phyloP scores from a whole-genome alignment of 2,888 invertebrate genomes.

The Drosophila barbarae region DNA sequence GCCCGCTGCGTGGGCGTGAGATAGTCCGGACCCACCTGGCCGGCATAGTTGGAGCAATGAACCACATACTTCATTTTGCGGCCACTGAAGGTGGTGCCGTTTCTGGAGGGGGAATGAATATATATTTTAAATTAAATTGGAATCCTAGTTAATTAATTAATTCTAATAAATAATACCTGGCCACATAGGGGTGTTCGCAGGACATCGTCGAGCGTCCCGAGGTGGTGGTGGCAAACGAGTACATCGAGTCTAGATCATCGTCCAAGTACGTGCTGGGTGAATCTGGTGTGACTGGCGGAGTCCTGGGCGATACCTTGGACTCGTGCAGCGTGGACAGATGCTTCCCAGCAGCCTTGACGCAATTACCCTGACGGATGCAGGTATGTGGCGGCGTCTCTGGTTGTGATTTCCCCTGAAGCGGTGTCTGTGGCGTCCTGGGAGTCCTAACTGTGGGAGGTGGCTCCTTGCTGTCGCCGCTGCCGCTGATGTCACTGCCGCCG shows the following conservation, averaged over 20 bases:
- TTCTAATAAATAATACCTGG: conserved; percentile 79
- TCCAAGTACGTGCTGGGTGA: conserved; percentile 81
- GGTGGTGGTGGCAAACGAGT: conserved; percentile 89
- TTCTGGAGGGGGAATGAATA: conserved; percentile 76
- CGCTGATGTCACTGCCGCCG: conserved; percentile 67
- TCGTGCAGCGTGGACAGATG: conserved; percentile 68
- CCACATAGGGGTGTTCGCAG: conserved; percentile 90
- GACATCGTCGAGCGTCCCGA: conserved; percentile 85
- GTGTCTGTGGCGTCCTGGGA: conserved; percentile 81
- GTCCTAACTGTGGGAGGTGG: conserved; percentile 65
- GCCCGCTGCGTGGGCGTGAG: conserved; percentile 93
- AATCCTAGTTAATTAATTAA: not conserved
- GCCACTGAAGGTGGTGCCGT: conserved; percentile 86
- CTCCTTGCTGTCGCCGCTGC: conserved; percentile 54
- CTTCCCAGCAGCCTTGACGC: conserved; percentile 46
- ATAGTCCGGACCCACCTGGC: conserved; percentile 89
- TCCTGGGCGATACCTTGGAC: conserved; percentile 80
- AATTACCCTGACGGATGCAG: conserved; percentile 51
- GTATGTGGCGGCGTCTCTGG: conserved; percentile 52
- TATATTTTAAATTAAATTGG: not conserved
- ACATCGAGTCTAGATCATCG: conserved; percentile 88
- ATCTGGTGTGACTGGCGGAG: conserved; percentile 84
- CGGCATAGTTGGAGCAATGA: conserved; percentile 90
- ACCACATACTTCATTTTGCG: conserved; percentile 89
- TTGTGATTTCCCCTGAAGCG: conserved; percentile 76